Evolutionary conservation across 2,113 vertebrate species (phyloP), one percentile per base, ranked within the genome.

Genomic region (Mastomys natalensis): DNA sequence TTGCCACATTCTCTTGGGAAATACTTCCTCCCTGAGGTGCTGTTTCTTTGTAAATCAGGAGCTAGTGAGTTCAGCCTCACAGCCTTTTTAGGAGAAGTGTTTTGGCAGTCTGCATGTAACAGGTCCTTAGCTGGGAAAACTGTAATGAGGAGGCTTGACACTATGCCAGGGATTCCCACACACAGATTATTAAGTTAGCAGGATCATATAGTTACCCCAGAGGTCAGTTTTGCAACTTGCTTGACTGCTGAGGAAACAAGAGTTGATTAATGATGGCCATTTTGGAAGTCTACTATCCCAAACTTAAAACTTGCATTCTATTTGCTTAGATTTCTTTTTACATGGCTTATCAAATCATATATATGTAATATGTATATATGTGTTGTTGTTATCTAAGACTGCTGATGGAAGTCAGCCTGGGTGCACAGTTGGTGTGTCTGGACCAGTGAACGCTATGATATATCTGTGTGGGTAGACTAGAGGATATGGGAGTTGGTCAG

Each of bases 241-340:
- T 78, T 77, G 17, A 90, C 37, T 72, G 21, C 9, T 55, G 37
- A 90, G 87, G 77, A 84, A 87, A 72, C 58, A 64, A 93, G 43
- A 51, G 86, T 40, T 90, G 45, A n/a, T 81, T 88, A 64, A 92
- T 88, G 45, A 8, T 68, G 43, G 43, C 43, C 68, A 2, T 64
- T 87, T 76, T 45, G 43, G 43, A 87, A 51, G 45, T 74, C 26
- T 89, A 21, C 43, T 74, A 0, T 81, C 66, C 58, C 34, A 95
- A 55, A 81, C 58, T 76, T 40, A 34, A 78, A 58, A 40, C 21
- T 55, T 24, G 7, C 29, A 16, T 72, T 81, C 16, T 73, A 2
- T 77, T 72, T 87, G 51, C 68, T 91, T 73, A 10, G 45, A 51
- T 91, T 40, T 40, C 31, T 95, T 88, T 88, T 91, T 34, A 60